Conservation (phyloP, 2,888 invertebrate genomes). For the Cryptosula pallasiana region DNA sequence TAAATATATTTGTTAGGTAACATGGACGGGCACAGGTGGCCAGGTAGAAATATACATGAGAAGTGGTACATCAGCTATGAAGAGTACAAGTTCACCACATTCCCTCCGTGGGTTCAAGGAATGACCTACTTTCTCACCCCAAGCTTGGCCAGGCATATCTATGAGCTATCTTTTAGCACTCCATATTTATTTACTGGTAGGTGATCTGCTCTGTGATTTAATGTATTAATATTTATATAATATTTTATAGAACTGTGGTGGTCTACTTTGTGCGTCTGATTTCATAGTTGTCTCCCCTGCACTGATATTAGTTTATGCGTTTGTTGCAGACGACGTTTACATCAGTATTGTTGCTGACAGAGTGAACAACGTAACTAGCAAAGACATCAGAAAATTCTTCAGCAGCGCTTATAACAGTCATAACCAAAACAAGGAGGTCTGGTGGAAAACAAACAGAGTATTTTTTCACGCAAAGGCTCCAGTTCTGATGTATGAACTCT, state of each 20-base stretch:
- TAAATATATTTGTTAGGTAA: too few species aligned
- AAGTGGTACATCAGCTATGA: background rate
- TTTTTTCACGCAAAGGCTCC: background rate
- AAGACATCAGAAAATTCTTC: background rate
- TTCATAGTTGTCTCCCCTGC: too few species aligned
- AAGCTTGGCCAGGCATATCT: background rate
- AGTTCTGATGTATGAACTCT: background rate
- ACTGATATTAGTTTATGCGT: too few species aligned
- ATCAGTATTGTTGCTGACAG: background rate
- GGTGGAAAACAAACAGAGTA: background rate
- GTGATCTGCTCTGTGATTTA: too few species aligned
- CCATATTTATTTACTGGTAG: constrained; percentile 18
- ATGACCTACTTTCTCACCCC: background rate
- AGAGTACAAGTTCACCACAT: constrained; percentile 1
- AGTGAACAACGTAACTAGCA: background rate
- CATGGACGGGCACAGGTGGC: background rate
- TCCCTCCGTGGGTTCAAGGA: background rate
- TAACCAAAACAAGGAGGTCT: background rate
- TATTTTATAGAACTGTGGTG: too few species aligned
- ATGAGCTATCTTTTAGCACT: constrained; percentile 15
- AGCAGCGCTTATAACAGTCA: background rate
- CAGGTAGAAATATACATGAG: background rate
- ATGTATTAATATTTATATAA: too few species aligned
- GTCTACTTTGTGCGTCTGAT: too few species aligned
- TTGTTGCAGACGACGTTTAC: background rate